Evolutionary conservation across 2,797 vertebrate genomes (phyloP).

Genomic region (Ptychobarbus kaznakovi): DNA sequence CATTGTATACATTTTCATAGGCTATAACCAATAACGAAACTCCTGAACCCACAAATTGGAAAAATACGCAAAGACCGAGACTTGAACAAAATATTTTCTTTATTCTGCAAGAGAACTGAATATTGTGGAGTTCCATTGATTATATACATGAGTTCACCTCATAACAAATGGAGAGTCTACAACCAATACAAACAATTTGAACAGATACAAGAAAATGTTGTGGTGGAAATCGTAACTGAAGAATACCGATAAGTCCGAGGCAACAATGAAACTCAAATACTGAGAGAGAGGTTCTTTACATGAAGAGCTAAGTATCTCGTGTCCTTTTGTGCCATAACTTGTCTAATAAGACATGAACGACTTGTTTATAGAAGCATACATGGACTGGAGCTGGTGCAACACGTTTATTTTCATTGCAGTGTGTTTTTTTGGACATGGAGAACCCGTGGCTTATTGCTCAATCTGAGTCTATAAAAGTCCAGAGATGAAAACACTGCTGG

Average conservation of each 20-base stretch:
- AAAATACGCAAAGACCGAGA: constrained; percentile 9
- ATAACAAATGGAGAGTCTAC: constrained; percentile 77
- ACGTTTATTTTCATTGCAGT: constrained; percentile 13
- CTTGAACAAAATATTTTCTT: constrained; percentile 84
- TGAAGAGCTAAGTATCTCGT: constrained; percentile 14
- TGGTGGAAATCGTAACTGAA: constrained; percentile 67
- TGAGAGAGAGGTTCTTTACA: constrained; percentile 69
- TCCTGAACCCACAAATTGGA: constrained; percentile 19
- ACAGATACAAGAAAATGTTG: constrained; percentile 71
- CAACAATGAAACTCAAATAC: constrained; percentile 66
- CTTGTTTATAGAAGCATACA: constrained; percentile 19
- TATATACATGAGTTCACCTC: constrained; percentile 76
- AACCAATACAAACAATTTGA: constrained; percentile 81
- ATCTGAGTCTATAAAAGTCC: constrained; percentile 52
- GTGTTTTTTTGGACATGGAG: constrained; percentile 11
- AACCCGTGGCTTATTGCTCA: constrained; percentile 61
- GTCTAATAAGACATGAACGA: constrained; percentile 27
- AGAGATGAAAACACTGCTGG: constrained; percentile 53
- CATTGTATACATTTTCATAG: no score
- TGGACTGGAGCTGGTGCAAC: constrained; percentile 9
- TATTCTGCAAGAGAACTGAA: constrained; percentile 82
- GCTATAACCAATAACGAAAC: background rate
- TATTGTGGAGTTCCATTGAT: constrained; percentile 77
- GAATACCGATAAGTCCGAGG: constrained; percentile 68
- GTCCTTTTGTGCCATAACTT: constrained; percentile 40